phyloP scores from a whole-genome alignment of 2,888 invertebrate species.

The Corythucha ciliata region DNA sequence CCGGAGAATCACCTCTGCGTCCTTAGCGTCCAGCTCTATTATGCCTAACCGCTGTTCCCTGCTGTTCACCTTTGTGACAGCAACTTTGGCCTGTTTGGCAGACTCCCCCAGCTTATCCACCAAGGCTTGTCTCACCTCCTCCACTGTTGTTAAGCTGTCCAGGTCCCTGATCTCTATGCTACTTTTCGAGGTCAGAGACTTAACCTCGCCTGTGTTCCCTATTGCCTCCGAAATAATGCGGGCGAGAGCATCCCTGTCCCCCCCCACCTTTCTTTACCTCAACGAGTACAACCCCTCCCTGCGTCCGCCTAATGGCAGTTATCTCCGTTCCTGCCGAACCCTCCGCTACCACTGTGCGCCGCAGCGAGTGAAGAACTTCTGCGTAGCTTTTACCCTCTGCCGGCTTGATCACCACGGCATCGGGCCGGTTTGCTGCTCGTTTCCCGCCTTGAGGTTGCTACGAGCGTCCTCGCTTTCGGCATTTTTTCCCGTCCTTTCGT shows the following conservation, averaged over 20 bases:
- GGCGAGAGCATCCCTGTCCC: not conserved
- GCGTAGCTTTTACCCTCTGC: too few relatives aligned
- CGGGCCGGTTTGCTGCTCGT: too few relatives aligned
- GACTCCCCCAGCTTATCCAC: not conserved
- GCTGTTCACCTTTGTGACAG: not conserved
- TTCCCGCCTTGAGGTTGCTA: too few relatives aligned
- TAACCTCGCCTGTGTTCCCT: not conserved
- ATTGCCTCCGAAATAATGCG: too few relatives aligned
- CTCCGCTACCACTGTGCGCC: too few relatives aligned
- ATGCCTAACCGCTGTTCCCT: not conserved
- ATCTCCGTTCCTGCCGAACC: not conserved
- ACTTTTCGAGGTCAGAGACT: not conserved
- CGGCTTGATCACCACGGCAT: too few relatives aligned
- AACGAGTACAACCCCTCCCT: not conserved
- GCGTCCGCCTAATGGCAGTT: not conserved
- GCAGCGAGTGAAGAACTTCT: too few relatives aligned
- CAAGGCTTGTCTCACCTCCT: not conserved
- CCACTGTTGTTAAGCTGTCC: constrained; percentile 3
- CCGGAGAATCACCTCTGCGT: not conserved
- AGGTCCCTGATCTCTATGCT: not conserved
- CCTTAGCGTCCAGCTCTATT: not conserved
- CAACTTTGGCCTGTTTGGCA: not conserved
- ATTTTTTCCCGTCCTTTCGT: too few relatives aligned
- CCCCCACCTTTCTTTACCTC: not conserved
- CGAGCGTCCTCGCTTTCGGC: too few relatives aligned